A percentile compares a stretch with the other conserved stretches of the same genome.
Conservation (phyloP, 2,113 vertebrate genomes). For the Microcebus griseorufus region DNA sequence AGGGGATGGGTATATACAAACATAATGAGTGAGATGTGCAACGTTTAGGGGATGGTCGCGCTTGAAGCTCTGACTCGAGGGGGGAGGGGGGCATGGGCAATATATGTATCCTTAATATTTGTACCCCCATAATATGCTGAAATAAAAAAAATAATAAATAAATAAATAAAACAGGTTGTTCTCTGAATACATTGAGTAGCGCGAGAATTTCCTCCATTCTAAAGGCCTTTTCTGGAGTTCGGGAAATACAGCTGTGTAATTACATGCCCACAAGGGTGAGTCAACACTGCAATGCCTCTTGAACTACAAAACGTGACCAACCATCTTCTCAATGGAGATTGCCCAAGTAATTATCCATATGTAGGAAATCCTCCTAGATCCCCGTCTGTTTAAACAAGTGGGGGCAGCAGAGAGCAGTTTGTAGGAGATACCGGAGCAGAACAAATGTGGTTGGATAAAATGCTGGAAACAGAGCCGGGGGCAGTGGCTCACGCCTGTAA, state of each 20-base stretch:
- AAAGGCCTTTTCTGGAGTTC: not conserved
- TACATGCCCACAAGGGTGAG: not conserved
- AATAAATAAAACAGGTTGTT: not conserved
- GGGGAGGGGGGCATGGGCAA: no score
- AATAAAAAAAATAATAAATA: no score
- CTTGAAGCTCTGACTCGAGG: no score
- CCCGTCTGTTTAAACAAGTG: slow-evolving; percentile 18
- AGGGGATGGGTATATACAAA: no score
- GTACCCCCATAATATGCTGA: no score
- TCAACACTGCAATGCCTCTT: not conserved
- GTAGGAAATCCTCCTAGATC: not conserved
- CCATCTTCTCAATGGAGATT: not conserved
- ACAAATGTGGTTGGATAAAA: not conserved
- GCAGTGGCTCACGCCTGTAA: no score
- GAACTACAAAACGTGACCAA: not conserved
- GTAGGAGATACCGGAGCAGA: not conserved
- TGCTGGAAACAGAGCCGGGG: not conserved
- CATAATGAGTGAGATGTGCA: no score
- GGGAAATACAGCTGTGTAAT: slow-evolving; percentile 3
- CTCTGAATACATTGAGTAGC: not conserved
- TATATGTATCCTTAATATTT: no score
- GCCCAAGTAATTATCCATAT: not conserved
- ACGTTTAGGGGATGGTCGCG: no score
- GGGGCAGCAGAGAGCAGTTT: slow-evolving; percentile 12
- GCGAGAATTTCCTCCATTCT: slow-evolving; percentile 10